Percentiles rank a stretch among this genome's conserved stretches.
Evolutionary conservation across 2,888 invertebrate species (phyloP).

Genomic region (Drosophila maculinotata): DNA sequence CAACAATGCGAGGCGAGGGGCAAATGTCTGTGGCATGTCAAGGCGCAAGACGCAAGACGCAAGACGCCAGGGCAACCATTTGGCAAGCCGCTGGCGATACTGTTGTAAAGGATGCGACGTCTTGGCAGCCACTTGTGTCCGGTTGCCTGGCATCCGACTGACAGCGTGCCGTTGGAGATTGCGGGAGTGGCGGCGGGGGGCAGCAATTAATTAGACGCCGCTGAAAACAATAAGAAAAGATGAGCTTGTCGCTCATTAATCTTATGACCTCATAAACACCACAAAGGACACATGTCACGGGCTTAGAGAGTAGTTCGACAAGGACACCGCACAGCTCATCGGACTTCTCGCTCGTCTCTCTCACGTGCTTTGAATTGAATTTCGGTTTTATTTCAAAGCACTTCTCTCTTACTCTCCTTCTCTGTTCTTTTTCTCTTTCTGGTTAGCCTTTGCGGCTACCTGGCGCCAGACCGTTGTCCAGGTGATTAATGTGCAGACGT

Average conservation of each 20-base stretch:
- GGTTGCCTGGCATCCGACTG: slow-evolving; percentile 10
- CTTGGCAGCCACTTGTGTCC: slow-evolving; percentile 22
- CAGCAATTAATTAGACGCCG: slow-evolving; percentile 70
- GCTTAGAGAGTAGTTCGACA: slow-evolving; percentile 42
- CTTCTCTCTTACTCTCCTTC: neutral
- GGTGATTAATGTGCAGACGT: slow-evolving; percentile 76
- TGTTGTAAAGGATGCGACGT: slow-evolving; percentile 31
- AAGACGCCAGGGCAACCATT: slow-evolving; percentile 27
- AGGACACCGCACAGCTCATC: too few species aligned
- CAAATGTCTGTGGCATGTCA: neutral
- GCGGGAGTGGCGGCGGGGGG: neutral
- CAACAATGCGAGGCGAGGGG: slow-evolving; percentile 21
- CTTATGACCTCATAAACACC: slow-evolving; percentile 71
- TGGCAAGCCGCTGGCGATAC: slow-evolving; percentile 18
- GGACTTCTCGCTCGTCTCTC: slow-evolving; percentile 17
- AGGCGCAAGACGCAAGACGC: too few species aligned
- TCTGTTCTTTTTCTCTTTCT: slow-evolving; percentile 11
- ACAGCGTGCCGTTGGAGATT: too few species aligned
- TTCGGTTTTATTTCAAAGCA: slow-evolving; percentile 13
- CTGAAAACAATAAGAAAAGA: slow-evolving; percentile 70
- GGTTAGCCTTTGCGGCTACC: slow-evolving; percentile 45
- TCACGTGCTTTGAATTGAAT: slow-evolving; percentile 66
- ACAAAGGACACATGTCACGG: slow-evolving; percentile 58
- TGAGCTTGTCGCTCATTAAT: slow-evolving; percentile 76
- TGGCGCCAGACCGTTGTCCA: slow-evolving; percentile 59